Percentiles rank a stretch among this genome's conserved stretches.
Evolutionary conservation across 92 coral and sea anemone genomes (phyloP).

Genomic region (Metridium senile): DNA sequence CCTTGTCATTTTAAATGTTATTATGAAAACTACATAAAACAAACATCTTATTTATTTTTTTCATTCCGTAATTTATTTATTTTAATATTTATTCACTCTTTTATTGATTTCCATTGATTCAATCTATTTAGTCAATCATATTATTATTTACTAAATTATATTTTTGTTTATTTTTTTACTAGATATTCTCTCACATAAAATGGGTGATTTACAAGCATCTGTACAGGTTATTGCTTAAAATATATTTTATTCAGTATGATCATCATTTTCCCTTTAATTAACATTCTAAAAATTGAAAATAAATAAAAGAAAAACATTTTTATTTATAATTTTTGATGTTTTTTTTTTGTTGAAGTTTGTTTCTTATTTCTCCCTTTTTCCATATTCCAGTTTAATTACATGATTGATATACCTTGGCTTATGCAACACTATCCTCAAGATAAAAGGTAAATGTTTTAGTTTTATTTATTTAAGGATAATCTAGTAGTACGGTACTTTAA

Average conservation of each 20-base stretch:
- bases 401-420: constrained; percentile 94
- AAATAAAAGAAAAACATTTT: too few relatives aligned
- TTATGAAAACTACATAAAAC: too few relatives aligned
- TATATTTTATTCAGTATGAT: background rate
- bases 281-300: too few relatives aligned
- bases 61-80: too few relatives aligned
- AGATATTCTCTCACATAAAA: constrained; percentile 90
- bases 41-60: too few relatives aligned
- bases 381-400: constrained; percentile 85
- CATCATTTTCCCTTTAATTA: too few relatives aligned
- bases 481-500: too few relatives aligned
- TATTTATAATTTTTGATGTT: background rate
- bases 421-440: constrained; percentile 84
- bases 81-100: too few relatives aligned
- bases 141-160: background rate
- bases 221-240: constrained; percentile 71
- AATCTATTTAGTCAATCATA: background rate
- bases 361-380: background rate
- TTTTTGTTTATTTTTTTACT: background rate
- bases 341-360: background rate
- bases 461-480: background rate
- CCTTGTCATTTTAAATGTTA: too few relatives aligned
- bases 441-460: constrained; percentile 55
- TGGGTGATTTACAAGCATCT: constrained; percentile 95
- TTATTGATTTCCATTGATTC: background rate